Evolutionary conservation across 2,113 vertebrate species (phyloP).

Genomic region (Rhinolophus sinicus): DNA sequence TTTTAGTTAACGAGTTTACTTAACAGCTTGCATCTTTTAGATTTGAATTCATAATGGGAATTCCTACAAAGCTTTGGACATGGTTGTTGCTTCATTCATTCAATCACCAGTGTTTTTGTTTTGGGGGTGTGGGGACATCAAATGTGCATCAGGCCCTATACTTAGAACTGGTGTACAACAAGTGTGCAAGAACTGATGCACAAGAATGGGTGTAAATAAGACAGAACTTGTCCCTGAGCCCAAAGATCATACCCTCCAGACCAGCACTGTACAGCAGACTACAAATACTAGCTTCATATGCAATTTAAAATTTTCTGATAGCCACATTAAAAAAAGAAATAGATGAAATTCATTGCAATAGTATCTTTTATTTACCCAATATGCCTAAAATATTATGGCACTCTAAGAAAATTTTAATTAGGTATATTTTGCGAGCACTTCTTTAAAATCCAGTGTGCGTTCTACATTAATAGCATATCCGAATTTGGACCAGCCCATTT

Average conservation of each 20-base stretch:
- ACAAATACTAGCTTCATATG: not conserved
- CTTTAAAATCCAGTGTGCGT: not conserved
- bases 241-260: not conserved
- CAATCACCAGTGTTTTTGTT: not conserved
- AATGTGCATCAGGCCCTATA: not conserved
- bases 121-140: not conserved
- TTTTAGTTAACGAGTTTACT: not conserved
- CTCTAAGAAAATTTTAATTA: not conserved
- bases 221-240: not conserved
- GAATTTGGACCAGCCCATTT: not conserved
- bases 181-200: not conserved
- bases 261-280: not conserved
- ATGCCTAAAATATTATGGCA: not conserved
- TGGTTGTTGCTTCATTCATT: not conserved
- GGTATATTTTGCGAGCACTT: not conserved
- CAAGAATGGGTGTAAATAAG: not conserved
- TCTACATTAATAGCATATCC: not conserved
- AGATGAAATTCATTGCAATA: not conserved
- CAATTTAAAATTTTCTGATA: not conserved
- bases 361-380: not conserved
- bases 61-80: not conserved
- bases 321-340: not conserved
- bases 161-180: not conserved
- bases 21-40: not conserved
- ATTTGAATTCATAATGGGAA: not conserved